These are phyloP conservation scores for Rotaria magnacalcarata DNA, from an alignment of 2,888 invertebrate genomes.

Conservation along the genomic window DNA sequence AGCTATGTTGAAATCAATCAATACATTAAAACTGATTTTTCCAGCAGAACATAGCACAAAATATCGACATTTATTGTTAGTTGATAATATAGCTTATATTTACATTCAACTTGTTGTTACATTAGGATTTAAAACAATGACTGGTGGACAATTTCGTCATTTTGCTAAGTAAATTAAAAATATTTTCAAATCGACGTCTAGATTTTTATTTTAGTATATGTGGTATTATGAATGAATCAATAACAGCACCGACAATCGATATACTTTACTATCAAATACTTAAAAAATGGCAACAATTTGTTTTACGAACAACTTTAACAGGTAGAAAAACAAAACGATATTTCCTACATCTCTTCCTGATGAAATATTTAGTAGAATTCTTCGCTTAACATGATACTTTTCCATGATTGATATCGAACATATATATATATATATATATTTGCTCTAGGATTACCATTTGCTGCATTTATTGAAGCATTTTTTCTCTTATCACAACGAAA, in stretches of 20 bases:
- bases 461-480: constrained; percentile 31
- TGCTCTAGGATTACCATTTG: constrained; percentile 12
- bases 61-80: not conserved
- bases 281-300: constrained; percentile 26
- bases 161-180: not conserved
- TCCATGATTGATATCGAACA: too few relatives aligned
- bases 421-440: too few relatives aligned
- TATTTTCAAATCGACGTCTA: not conserved
- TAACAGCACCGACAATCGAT: not conserved
- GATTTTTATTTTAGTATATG: not conserved
- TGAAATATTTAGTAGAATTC: too few relatives aligned
- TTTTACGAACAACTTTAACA: not conserved
- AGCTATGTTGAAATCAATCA: not conserved
- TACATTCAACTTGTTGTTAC: not conserved
- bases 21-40: not conserved
- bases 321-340: not conserved
- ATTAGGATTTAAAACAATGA: not conserved
- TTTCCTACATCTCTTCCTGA: too few relatives aligned
- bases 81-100: constrained; percentile 15
- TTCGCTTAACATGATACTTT: too few relatives aligned
- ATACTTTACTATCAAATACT: constrained; percentile 16
- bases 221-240: constrained; percentile 14
- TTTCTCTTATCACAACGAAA: constrained; percentile 27
- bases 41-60: not conserved
- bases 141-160: not conserved